Evolutionary conservation across 1,140 invertebrate genomes (phyloP), one percentile per base, ranked within the genome.

Genomic region (Triops longicaudatus): DNA sequence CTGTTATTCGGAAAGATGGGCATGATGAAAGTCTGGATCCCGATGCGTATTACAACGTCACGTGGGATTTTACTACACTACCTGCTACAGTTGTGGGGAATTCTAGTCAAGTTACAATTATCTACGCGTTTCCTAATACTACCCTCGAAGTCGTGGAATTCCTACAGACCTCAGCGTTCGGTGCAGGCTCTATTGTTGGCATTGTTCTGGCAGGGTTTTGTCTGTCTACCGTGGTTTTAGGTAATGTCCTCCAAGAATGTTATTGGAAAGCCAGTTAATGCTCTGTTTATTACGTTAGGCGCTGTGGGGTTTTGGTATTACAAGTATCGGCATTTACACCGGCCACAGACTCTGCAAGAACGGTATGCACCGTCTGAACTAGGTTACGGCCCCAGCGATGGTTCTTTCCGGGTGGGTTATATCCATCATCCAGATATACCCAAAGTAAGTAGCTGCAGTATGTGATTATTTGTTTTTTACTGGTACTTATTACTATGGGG

Each of bases 381-480:
- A 71, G 76, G 76, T 17, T 43, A 73, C 22, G 72, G 76, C 26
- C 72, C 72, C 6, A 44, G 14, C 43, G 76, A 77, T 31, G 76
- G 73, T 42, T 73, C 73, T 42, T 77, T 77, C 26, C 76, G 76
- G 14, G 76, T 77, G 37, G 76, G 76, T 26, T 77, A 77, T 73
- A 72, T 77, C 43, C 76, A 77, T 26, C 37, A 41, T 73, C 76
- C 76, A n/a, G 76, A 77, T 73, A 72, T 77, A 43, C 76, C 76
- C 22, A 77, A 72, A 44, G 76, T 77, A 77, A 22, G 28, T 44
- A 11, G 17, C 73, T 22, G 6, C 9, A n/a, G 12, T 17, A 50
- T 75, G 22, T 26, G 37, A 43, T 11, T 74, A 3, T 31, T 74
- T 74, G n/a, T 41, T 3, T 14, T n/a, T n/a, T n/a, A 5, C 9